Evolutionary conservation across 1,140 invertebrate genomes (phyloP).

Genomic region (Thaumetopoea pityocampa): DNA sequence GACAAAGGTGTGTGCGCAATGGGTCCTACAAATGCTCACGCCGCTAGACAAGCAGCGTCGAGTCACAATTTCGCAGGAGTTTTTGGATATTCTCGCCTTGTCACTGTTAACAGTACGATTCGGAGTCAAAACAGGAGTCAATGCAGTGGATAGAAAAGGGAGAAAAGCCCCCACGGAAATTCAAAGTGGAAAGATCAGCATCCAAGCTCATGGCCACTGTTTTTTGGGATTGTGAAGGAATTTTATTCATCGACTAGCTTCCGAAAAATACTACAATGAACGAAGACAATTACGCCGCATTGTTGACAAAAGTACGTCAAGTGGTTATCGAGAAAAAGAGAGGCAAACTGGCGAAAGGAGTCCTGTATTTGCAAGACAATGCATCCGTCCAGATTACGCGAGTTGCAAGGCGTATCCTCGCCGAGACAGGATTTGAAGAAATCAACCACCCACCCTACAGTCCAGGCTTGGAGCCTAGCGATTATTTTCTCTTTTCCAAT

Average conservation of each 20-base stretch:
- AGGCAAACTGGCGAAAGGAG: constrained; percentile 13
- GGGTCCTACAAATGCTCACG: constrained; percentile 12
- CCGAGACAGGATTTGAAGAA: constrained; percentile 12
- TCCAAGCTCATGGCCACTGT: constrained; percentile 14
- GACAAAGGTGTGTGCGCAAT: no score
- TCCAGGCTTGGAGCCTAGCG: constrained; percentile 50
- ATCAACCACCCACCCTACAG: constrained; percentile 52
- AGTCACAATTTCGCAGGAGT: constrained; percentile 8
- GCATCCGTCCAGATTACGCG: constrained; percentile 18
- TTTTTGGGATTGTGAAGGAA: no score
- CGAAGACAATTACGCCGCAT: constrained; percentile 15
- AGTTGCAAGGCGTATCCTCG: constrained; percentile 9
- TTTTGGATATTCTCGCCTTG: constrained; percentile 16
- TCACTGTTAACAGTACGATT: constrained; percentile 6
- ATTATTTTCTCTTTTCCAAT: constrained; percentile 53
- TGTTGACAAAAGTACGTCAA: constrained; percentile 11
- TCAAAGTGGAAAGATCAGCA: constrained; percentile 16
- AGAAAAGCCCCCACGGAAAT: constrained; percentile 13
- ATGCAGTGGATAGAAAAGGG: constrained; percentile 16
- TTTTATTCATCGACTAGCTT: constrained; percentile 20
- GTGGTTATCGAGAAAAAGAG: constrained; percentile 15
- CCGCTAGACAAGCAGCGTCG: constrained; percentile 4
- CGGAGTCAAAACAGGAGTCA: constrained; percentile 1
- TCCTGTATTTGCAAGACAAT: constrained; percentile 19
- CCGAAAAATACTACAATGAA: constrained; percentile 23